Evolutionary conservation across 1,140 invertebrate genomes (phyloP), one percentile per base, ranked within the genome.

Genomic region (Scaptomyza hsui): DNA sequence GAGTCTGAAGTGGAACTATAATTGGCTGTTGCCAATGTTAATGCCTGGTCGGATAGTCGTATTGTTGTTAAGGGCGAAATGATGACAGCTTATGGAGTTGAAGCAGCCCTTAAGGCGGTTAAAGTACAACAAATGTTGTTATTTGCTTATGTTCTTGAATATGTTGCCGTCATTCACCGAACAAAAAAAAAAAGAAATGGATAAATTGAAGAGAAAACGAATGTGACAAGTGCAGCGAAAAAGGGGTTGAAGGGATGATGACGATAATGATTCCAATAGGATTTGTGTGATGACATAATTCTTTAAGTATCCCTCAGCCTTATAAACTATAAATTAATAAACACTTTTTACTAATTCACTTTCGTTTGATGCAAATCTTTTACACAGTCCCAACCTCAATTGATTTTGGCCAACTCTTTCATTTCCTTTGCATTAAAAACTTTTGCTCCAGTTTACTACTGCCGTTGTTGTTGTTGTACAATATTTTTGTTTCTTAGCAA

Each of bases 11-110:
- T 53, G 32, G 39, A 47, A 47, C 62, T 68, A 67, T 72, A 72
- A 72, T 72, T 72, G 69, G 55, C 63, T 72, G 53, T 57, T 56
- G 60, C 60, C 60, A 56, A 70, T 70, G 67, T 70, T 70, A 70
- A 70, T 70, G 60, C 67, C 60, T 18, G 42, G 32, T 21, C 35
- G 44, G 35, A 63, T 56, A 51, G 51, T 44, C 26, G 6, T 37
- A 37, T 37, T 37, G 10, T 56, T 56, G 44, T 49, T 64, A 56
- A 56, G 18, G 35, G 59, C 67, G n/a, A 35, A 64, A 70, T 56
- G 67, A 70, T 64, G 67, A 42, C 60, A 70, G 60, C 65, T 69
- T 47, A 61, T 47, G 56, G 57, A 61, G 15, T 53, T 62, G 57
- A 61, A 52, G 47, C 15, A 45, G 13, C 48, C 48, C 60, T 12